phyloP scores from a whole-genome alignment of 2,888 invertebrate species.

The Noctuana brunneofusca region DNA sequence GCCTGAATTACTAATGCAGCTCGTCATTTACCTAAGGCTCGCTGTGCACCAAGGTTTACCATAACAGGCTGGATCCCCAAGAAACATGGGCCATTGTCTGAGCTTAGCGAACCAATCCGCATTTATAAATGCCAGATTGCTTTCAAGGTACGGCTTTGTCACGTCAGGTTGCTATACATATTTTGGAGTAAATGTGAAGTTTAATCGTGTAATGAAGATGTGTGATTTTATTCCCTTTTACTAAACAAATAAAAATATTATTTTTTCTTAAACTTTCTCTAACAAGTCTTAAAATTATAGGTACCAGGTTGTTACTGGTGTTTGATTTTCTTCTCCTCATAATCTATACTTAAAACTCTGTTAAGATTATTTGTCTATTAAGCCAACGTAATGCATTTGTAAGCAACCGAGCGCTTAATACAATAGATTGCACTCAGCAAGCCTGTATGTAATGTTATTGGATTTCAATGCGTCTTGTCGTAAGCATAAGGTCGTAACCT shows the following conservation, averaged over 20 bases:
- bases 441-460: slow-evolving; percentile 15
- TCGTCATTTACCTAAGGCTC: slow-evolving; percentile 60
- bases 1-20: slow-evolving; percentile 63
- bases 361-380: not conserved
- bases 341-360: not conserved
- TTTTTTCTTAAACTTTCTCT: no score
- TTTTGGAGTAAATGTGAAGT: not conserved
- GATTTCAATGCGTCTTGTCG: slow-evolving; percentile 6
- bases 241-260: no score
- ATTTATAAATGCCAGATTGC: slow-evolving; percentile 66
- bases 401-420: slow-evolving; percentile 2
- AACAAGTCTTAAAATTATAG: no score
- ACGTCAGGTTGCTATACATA: not conserved
- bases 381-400: not conserved
- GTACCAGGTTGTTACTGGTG: no score
- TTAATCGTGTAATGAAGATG: not conserved
- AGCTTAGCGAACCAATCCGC: slow-evolving; percentile 57
- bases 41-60: slow-evolving; percentile 50
- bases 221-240: not conserved
- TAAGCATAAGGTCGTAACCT: slow-evolving; percentile 2
- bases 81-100: slow-evolving; percentile 63
- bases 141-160: slow-evolving; percentile 39
- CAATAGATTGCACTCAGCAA: slow-evolving; percentile 7
- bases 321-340: no score
- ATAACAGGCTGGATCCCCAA: slow-evolving; percentile 55